Evolutionary conservation across 2,888 invertebrate species (phyloP).

Genomic region (Tenthredo mesomela): DNA sequence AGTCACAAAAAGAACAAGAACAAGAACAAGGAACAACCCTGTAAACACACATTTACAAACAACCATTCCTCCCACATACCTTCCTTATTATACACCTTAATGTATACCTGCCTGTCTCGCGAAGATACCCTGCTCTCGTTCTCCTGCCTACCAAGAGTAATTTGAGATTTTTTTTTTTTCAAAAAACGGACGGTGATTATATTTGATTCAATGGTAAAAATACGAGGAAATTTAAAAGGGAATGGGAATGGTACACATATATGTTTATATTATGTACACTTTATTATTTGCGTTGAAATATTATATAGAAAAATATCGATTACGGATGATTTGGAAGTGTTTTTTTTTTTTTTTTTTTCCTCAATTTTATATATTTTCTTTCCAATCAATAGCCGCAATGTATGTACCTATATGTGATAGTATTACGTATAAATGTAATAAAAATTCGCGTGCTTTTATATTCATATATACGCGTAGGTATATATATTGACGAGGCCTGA

Average conservation of each 20-base stretch:
- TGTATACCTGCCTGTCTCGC: conserved; percentile 35
- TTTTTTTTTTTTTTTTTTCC: neutral
- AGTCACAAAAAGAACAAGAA: neutral
- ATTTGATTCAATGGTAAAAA: conserved; percentile 36
- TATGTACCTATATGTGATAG: neutral
- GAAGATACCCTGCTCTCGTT: neutral
- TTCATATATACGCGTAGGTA: neutral
- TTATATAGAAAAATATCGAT: conserved; percentile 5
- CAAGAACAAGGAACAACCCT: neutral
- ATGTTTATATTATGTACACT: neutral
- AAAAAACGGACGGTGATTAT: conserved; percentile 43
- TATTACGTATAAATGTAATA: neutral
- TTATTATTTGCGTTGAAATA: too few species aligned
- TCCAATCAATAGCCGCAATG: neutral
- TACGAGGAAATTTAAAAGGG: neutral
- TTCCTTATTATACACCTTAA: neutral
- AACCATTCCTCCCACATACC: neutral
- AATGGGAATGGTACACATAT: neutral
- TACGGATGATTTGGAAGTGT: neutral
- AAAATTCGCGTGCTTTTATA: neutral
- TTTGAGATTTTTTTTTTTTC: conserved; percentile 68
- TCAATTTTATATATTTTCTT: neutral
- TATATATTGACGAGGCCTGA: neutral
- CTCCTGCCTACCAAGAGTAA: conserved; percentile 61
- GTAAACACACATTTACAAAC: conserved; percentile 27